Percentiles rank a stretch among this genome's conserved stretches.
Evolutionary conservation across 1,140 invertebrate species (phyloP).

Genomic region (Harlomillsia oculata): DNA sequence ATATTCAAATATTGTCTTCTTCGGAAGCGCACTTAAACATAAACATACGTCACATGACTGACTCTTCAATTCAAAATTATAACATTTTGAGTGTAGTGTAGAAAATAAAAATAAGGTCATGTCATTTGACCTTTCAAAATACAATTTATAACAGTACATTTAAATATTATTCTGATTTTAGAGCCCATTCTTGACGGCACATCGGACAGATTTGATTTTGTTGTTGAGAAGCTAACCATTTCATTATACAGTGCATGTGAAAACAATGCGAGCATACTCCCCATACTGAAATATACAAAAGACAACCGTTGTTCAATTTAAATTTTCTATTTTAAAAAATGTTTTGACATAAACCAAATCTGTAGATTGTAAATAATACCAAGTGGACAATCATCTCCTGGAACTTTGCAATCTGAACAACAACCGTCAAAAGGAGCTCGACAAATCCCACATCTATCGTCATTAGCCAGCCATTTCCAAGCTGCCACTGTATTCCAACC

Average conservation of each 20-base stretch:
- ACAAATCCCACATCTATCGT: conserved; percentile 98
- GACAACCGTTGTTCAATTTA: background rate
- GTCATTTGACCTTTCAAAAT: too few species aligned
- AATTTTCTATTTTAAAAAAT: background rate
- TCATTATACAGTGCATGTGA: conserved; percentile 99
- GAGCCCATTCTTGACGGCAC: conserved; percentile 91
- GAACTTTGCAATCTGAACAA: conserved; percentile 95
- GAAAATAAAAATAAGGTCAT: too few species aligned
- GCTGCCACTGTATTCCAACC: conserved; percentile 91
- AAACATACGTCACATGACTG: too few species aligned
- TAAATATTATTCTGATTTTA: conserved; percentile 33
- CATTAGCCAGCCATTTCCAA: conserved; percentile 98
- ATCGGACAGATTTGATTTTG: conserved; percentile 79
- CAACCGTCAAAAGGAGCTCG: conserved; percentile 97
- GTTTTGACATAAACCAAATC: background rate
- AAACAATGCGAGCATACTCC: conserved; percentile 98
- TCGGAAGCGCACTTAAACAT: too few species aligned
- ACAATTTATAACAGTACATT: too few species aligned
- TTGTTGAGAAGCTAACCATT: conserved; percentile 91
- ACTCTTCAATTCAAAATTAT: too few species aligned
- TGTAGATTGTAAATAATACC: conserved; percentile 42
- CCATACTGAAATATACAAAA: conserved; percentile 60
- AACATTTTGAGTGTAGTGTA: too few species aligned
- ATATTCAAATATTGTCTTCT: too few species aligned
- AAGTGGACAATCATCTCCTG: conserved; percentile 95